Evolutionary conservation across 2,888 invertebrate genomes (phyloP), one percentile per base, ranked within the genome.

Genomic region (Andrena camellia): DNA sequence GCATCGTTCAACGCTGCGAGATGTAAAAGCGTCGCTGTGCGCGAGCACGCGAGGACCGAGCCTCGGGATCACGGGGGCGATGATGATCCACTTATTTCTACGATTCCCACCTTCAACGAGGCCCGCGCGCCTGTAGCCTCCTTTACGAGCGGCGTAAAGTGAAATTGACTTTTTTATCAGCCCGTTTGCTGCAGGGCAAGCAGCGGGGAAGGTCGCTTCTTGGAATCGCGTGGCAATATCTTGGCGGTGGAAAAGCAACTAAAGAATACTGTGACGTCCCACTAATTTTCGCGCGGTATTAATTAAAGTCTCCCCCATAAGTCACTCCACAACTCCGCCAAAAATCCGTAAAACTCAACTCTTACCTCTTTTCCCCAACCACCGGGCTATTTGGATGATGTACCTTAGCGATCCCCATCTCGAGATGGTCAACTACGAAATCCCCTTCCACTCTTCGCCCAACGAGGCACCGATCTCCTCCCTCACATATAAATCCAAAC

Each of bases 211-310:
- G 48, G 8, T 3, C n/a, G 13, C 52, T 48, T 68, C 63, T 50
- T 57, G 62, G 63, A 63, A 68, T 63, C 33, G 33, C 2, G 54
- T 62, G 42, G 60, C 26, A 74, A 73, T 50, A 66, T 13, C 29
- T 4, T 33, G 33, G 33, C 5, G 26, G 5, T 7, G 13, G 42
- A 5, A 13, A n/a, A 8, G 20, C 50, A 29, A 35, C 23, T 4
- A 57, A 57, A 57, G 42, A 42, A 42, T 42, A n/a, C n/a, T n/a
- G n/a, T n/a, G n/a, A n/a, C n/a, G n/a, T n/a, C n/a, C n/a, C n/a
- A n/a, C n/a, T n/a, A n/a, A n/a, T n/a, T n/a, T n/a, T n/a, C n/a
- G n/a, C n/a, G n/a, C n/a, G n/a, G n/a, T n/a, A n/a, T n/a, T n/a
- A n/a, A n/a, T n/a, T n/a, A n/a, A n/a, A n/a, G n/a, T n/a, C n/a